Evolutionary conservation across 1,140 invertebrate genomes (phyloP), one percentile per base, ranked within the genome.

Genomic region (Brachionus calyciflorus): DNA sequence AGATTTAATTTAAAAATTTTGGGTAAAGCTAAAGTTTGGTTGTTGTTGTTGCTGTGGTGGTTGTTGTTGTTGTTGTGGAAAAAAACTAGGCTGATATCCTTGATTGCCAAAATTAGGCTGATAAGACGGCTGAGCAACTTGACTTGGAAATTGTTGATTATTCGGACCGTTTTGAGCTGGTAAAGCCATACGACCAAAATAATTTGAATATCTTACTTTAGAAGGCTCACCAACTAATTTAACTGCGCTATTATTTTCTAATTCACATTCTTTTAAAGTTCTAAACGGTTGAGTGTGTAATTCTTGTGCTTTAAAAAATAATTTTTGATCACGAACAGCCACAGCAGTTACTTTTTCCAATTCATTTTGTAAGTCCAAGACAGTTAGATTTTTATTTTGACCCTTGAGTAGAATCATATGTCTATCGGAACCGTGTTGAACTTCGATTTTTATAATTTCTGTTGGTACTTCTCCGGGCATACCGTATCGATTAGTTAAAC

Each of bases 241-340:
- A n/a, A 76, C 55, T 26, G 40, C 26, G 48, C 14, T 37, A 30
- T 76, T 76, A 30, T 76, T 76, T n/a, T 76, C 73, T 19, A 76
- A 24, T 21, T 55, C 49, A 41, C 28, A 55, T 17, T 76, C 73
- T 46, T 21, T 55, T 44, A 76, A 30, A 3, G 51, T 76, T 26
- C 41, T 55, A 41, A 55, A 55, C 37, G 49, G 49, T 9, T 21
- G 40, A 37, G 14, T 26, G 40, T 76, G 37, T 5, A 76, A 48
- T 30, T 76, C 73, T 76, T 76, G 73, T 4, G 49, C 19, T 14
- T 49, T 46, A n/a, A 44, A 76, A 24, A 40, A 76, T 6, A 76
- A 17, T 44, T 60, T 55, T 48, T 76, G 73, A 48, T 76, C 49
- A 30, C 49, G 51, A 9, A 57, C 73, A 55, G 51, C n/a, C 44